Evolutionary conservation across 2,888 invertebrate genomes (phyloP).

Genomic region (Dione vanillae): DNA sequence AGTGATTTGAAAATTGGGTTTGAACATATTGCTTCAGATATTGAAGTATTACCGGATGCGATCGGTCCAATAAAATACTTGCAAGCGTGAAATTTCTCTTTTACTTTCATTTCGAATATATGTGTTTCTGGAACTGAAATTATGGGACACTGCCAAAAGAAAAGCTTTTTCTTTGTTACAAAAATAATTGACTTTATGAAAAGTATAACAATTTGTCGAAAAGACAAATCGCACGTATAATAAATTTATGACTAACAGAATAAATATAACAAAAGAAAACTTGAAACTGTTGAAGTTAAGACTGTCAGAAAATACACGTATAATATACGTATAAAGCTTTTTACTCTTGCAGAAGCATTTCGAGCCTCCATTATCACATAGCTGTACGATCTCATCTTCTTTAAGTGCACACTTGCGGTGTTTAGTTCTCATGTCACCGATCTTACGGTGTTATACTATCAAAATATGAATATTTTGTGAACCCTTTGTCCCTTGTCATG

Average conservation of each 20-base stretch:
- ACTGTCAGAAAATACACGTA: no score
- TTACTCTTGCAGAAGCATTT: conserved; percentile 6
- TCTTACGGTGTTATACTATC: no score
- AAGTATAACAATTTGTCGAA: background rate
- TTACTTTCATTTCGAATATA: conserved; percentile 28
- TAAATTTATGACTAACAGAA: background rate
- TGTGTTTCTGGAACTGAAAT: conserved; percentile 9
- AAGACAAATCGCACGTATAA: background rate
- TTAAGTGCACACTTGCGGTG: background rate
- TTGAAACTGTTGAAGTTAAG: no score
- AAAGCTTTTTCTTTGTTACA: background rate
- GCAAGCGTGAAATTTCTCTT: conserved; percentile 39
- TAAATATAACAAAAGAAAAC: no score
- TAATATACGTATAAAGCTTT: background rate
- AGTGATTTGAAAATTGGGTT: background rate
- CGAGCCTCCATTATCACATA: conserved; percentile 9
- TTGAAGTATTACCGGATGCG: conserved; percentile 26
- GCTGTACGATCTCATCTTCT: conserved; percentile 16
- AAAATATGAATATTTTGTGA: no score
- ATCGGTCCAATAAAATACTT: conserved; percentile 29
- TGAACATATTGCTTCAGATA: conserved; percentile 21
- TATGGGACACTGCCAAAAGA: background rate
- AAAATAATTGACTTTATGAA: background rate
- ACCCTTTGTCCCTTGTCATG: no score
- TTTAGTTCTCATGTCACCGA: no score